These are phyloP conservation scores for Sciaenops ocellatus DNA, from an alignment of 2,797 vertebrate genomes.

Conservation along the genomic window DNA sequence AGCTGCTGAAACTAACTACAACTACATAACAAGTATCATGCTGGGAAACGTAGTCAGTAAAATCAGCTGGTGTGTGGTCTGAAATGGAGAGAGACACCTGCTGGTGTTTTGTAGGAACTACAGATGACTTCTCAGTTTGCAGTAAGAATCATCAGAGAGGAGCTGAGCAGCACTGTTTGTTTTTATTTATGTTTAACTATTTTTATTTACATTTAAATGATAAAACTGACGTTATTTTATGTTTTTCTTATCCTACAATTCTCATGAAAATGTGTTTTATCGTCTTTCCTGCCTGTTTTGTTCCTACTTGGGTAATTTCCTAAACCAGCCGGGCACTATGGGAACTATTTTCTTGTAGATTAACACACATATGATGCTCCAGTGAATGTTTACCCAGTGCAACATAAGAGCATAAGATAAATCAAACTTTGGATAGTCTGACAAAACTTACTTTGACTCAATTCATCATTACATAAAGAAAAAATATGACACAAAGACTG, in stretches of 20 bases:
- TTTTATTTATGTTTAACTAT: neutral
- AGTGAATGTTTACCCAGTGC: neutral
- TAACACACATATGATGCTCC: neutral
- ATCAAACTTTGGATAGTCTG: too few species aligned
- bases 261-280: neutral
- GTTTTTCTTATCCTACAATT: slow-evolving; percentile 7
- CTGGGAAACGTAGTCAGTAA: neutral
- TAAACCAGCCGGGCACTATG: neutral
- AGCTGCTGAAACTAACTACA: slow-evolving; percentile 52
- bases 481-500: too few species aligned
- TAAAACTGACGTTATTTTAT: neutral
- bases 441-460: too few species aligned
- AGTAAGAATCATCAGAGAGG: slow-evolving; percentile 10
- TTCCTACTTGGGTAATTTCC: neutral
- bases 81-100: slow-evolving; percentile 50
- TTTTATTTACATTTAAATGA: slow-evolving; percentile 9
- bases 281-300: too few species aligned
- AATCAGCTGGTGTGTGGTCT: neutral
- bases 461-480: too few species aligned
- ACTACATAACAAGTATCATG: slow-evolving; percentile 31
- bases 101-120: slow-evolving; percentile 41
- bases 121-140: neutral
- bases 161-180: slow-evolving; percentile 44
- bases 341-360: neutral
- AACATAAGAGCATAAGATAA: neutral